Conservation (phyloP, 2,797 vertebrate genomes). For the Otus scops region DNA sequence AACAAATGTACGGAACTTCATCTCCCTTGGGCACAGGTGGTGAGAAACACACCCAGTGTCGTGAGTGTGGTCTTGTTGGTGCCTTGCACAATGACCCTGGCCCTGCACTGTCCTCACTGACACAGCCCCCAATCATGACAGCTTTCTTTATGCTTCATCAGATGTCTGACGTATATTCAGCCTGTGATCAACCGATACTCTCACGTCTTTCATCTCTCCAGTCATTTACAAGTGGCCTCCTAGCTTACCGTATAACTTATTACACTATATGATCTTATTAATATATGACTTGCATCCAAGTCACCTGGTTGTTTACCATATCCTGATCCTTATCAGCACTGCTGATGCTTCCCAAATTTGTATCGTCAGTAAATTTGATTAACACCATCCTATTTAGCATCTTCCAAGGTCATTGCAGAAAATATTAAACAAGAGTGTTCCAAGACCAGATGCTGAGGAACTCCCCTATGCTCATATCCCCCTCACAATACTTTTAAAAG, state of each 20-base stretch:
- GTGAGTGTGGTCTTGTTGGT: background rate
- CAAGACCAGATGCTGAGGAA: background rate
- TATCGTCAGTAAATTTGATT: background rate
- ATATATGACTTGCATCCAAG: background rate
- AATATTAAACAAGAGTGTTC: background rate
- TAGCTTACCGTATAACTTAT: background rate
- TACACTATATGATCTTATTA: background rate
- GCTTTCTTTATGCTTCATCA: background rate
- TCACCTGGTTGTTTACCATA: background rate
- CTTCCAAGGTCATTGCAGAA: background rate
- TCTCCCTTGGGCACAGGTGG: background rate
- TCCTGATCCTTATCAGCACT: background rate
- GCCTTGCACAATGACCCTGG: background rate
- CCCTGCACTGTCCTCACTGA: background rate
- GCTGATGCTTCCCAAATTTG: background rate
- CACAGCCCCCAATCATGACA: background rate
- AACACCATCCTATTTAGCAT: accelerated
- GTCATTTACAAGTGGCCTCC: background rate
- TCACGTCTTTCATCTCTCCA: background rate
- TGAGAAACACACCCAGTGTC: background rate
- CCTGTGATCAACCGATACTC: background rate
- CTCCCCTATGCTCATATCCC: background rate
- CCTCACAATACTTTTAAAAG: background rate
- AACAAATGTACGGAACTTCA: background rate
- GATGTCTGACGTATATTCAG: background rate